Evolutionary conservation across 1,140 invertebrate genomes (phyloP).

Genomic region (Drosophila orena): DNA sequence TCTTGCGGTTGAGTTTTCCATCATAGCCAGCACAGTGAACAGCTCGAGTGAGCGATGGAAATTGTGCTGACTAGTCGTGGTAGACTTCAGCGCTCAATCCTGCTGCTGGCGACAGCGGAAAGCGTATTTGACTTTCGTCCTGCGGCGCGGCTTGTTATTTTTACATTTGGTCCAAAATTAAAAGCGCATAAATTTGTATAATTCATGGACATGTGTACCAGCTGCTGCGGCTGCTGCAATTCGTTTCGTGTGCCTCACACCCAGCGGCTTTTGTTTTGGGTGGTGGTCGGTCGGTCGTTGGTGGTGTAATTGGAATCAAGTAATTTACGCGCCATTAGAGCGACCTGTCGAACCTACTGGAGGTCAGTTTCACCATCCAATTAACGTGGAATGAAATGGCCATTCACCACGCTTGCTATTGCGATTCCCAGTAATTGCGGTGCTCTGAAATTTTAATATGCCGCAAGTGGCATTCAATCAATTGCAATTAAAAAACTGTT

Average conservation of each 20-base stretch:
- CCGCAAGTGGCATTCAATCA: constrained; percentile 68
- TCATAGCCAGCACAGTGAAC: constrained; percentile 17
- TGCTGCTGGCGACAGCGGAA: background rate
- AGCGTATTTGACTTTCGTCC: constrained; percentile 11
- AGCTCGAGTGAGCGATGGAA: constrained; percentile 14
- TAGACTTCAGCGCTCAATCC: background rate
- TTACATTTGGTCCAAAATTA: constrained; percentile 66
- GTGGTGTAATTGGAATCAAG: constrained; percentile 68
- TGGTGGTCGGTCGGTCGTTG: constrained; percentile 1
- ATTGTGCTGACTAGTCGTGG: constrained; percentile 17
- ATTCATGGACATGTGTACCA: constrained; percentile 62
- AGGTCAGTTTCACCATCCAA: constrained; percentile 31
- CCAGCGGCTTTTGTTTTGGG: constrained; percentile 11
- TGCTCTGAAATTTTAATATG: constrained; percentile 57
- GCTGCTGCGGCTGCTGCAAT: constrained; percentile 24
- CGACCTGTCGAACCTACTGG: constrained; percentile 41
- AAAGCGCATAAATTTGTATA: constrained; percentile 73
- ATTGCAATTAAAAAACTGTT: constrained; percentile 61
- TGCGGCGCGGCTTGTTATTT: constrained; percentile 30
- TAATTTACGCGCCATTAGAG: constrained; percentile 76
- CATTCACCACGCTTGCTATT: constrained; percentile 27
- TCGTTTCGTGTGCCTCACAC: constrained; percentile 4
- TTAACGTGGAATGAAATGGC: constrained; percentile 70
- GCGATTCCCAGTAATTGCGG: constrained; percentile 62
- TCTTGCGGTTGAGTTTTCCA: constrained; percentile 30